These are phyloP conservation scores for Trissolcus japonicus DNA, from an alignment of 2,888 invertebrate genomes.

Conservation along the genomic window DNA sequence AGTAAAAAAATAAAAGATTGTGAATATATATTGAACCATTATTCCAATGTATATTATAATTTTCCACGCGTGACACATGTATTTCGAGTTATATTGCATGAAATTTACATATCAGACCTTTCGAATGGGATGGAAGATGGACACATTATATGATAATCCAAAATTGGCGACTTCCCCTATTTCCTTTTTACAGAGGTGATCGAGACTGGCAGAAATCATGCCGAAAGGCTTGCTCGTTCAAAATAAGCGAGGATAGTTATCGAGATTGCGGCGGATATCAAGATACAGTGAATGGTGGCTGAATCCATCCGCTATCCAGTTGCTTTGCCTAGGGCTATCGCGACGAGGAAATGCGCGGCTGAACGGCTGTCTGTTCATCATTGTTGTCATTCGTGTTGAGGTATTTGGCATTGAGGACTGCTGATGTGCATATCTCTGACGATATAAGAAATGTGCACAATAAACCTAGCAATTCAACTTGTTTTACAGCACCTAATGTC, in stretches of 20 bases:
- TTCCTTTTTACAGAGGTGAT: conserved; percentile 37
- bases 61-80: background rate
- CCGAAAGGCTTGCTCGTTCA: conserved; percentile 56
- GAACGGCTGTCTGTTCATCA: conserved; percentile 66
- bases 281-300: conserved; percentile 65
- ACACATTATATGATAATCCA: conserved; percentile 37
- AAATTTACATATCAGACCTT: conserved; percentile 34
- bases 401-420: conserved; percentile 49
- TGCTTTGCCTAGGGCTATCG: conserved; percentile 64
- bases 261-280: conserved; percentile 67
- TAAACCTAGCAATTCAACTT: background rate
- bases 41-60: background rate
- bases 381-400: conserved; percentile 64
- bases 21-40: too few relatives aligned
- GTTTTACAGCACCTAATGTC: background rate
- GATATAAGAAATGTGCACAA: conserved; percentile 20
- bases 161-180: conserved; percentile 43
- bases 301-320: conserved; percentile 66
- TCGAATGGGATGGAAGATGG: conserved; percentile 19
- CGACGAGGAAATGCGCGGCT: conserved; percentile 61
- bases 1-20: too few relatives aligned
- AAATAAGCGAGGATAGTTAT: conserved; percentile 64
- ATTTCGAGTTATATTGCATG: conserved; percentile 8
- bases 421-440: conserved; percentile 36
- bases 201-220: conserved; percentile 54